These are phyloP conservation scores for Nycticorax nycticorax DNA, from an alignment of 2,113 vertebrate species.

Conservation along the genomic window DNA sequence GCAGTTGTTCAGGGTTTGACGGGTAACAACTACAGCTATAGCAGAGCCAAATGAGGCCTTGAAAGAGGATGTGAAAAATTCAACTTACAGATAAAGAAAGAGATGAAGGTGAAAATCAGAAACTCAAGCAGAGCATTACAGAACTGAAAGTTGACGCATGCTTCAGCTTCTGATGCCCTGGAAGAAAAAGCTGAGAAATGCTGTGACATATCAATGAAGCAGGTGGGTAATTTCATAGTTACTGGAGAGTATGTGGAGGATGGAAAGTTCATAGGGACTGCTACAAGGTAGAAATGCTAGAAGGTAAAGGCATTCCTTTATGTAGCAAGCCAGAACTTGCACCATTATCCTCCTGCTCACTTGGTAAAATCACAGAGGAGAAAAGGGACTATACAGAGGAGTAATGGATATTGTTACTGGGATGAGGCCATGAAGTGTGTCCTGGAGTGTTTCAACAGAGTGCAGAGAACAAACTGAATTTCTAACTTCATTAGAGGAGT, in stretches of 20 bases:
- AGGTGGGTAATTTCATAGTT: background rate
- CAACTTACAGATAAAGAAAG: background rate
- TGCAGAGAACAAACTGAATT: background rate
- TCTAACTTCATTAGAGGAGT: background rate
- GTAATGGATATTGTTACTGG: background rate
- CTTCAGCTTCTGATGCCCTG: background rate
- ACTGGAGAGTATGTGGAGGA: background rate
- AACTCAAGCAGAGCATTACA: background rate
- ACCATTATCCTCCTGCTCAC: background rate
- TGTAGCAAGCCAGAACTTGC: background rate
- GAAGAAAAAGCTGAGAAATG: background rate
- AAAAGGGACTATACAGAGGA: background rate
- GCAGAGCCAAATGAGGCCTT: background rate
- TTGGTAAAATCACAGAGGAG: background rate
- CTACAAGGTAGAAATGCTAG: background rate
- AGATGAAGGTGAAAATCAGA: background rate
- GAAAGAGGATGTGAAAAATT: background rate
- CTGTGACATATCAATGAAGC: background rate
- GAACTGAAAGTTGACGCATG: background rate
- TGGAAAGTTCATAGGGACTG: background rate
- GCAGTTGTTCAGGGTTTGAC: background rate
- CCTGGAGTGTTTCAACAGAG: background rate
- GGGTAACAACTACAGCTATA: background rate
- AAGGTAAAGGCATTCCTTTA: background rate
- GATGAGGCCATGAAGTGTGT: background rate